A percentile compares a stretch with the other conserved stretches of the same genome.
Conservation (phyloP, 1,140 invertebrate species). For the Phymorhynchus buccinoides region DNA sequence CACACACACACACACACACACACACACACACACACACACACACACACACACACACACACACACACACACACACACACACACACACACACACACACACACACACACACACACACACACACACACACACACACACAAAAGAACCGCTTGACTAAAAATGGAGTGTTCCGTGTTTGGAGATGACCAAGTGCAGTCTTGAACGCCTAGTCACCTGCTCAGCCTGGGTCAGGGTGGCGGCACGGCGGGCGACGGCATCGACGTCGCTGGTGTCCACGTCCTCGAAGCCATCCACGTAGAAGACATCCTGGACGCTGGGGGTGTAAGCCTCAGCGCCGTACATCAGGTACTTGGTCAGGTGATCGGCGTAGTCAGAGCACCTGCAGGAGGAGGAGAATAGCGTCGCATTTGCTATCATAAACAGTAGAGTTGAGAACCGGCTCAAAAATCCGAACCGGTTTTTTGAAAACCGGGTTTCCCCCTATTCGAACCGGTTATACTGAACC, state of each 20-base stretch:
- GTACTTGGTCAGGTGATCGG: neutral
- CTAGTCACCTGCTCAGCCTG: neutral
- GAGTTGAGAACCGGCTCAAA: no score
- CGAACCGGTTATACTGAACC: no score
- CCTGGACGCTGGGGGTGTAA: neutral
- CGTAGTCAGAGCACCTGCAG: neutral
- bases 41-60: neutral
- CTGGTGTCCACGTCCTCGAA: conserved; percentile 6
- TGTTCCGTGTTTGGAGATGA: no score
- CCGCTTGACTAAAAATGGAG: no score
- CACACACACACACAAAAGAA: no score
- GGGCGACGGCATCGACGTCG: conserved; percentile 11
- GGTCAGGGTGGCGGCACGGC: neutral
- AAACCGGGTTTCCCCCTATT: no score
- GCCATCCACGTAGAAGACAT: neutral
- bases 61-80: neutral
- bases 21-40: neutral
- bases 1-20: neutral
- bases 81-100: no score
- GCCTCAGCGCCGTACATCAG: neutral
- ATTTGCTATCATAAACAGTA: no score
- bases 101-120: neutral
- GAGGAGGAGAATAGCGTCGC: neutral
- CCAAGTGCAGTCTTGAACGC: neutral
- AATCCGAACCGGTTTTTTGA: no score